Conservation (phyloP, 2,113 vertebrate species). For the Rhynchomys soricoides region DNA sequence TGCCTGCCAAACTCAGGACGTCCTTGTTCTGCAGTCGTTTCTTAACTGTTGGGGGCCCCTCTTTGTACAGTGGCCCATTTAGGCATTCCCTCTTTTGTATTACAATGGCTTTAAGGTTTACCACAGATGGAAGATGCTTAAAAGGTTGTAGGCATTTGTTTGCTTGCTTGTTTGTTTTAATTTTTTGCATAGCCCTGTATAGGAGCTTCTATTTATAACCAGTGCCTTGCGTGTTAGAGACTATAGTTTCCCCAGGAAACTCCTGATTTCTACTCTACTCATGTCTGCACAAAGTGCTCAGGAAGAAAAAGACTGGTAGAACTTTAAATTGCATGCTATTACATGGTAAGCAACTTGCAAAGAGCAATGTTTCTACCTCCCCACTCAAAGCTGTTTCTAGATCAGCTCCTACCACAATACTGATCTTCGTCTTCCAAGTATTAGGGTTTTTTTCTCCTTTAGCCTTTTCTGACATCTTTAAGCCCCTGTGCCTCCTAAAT, state of each 20-base stretch:
- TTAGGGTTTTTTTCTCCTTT: neutral
- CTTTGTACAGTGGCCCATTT: neutral
- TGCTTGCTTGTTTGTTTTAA: neutral
- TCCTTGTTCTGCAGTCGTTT: neutral
- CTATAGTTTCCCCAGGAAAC: conserved; percentile 2
- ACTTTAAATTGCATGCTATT: conserved; percentile 28
- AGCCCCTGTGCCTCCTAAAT: neutral
- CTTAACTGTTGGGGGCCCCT: neutral
- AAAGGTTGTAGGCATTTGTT: neutral
- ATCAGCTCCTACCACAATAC: neutral
- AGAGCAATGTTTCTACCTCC: neutral
- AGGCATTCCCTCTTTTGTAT: neutral
- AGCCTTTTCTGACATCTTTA: conserved; percentile 30
- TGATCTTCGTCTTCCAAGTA: neutral
- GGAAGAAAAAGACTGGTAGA: neutral
- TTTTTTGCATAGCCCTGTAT: neutral
- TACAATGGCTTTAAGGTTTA: neutral
- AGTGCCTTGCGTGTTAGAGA: neutral
- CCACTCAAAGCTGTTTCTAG: neutral
- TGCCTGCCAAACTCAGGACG: too few relatives aligned
- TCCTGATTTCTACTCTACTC: conserved; percentile 8
- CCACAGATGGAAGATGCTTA: neutral
- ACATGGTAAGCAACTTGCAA: neutral
- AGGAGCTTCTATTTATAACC: conserved; percentile 24
- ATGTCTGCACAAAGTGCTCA: neutral